Base-by-base conservation (phyloP, 2,888 invertebrate genomes). In the Caenorhabditis parvicauda region DNA sequence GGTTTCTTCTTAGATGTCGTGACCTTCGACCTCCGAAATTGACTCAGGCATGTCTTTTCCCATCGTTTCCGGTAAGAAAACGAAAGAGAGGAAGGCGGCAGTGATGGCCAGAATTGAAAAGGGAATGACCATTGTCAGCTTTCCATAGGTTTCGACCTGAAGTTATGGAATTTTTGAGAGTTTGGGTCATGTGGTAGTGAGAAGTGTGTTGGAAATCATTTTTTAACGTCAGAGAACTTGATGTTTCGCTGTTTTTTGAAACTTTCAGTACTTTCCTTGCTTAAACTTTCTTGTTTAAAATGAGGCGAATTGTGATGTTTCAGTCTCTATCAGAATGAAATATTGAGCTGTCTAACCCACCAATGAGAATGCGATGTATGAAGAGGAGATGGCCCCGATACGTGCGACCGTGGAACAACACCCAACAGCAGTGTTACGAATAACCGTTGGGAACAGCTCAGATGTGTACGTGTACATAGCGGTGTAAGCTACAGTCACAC, bases 381-480 rank as follows among this genome's bases (percentile, higher is more conserved):
- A 92, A 0, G 92, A 90, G 2, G 88, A 71, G 86, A 92, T 90
- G 0, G 91, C 90, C 5, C 92, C 92, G 56, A 91, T 83, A 73
- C 92, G 86, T 0, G 91, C 91, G 59, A 88, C 87, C 84, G 90
- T 89, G 0, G 91, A 92, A 24, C 90, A 88, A 2, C 89, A 84
- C 0, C 92, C 92, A 48, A 92, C 87, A 0, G 90, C 92, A 35
- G 89, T 88, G 78, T 91, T 92, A 27, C 92, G 54, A 41, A 91
- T 88, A 1, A 91, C 89, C 0, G 92, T 92, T 0, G 92, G 92
- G 81, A 91, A 92, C 14, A 91, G 82, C 83, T 92, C 92, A 0
- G 90, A 90, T 0, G 89, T 89, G 82, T 89, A 92, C 21, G 92
- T 86, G 81, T 92, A 92, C 12, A 89, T 89, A 2, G 89, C 89